Evolutionary conservation across 2,888 invertebrate genomes (phyloP), one percentile per base, ranked within the genome.

Genomic region (Tipula lateralis): DNA sequence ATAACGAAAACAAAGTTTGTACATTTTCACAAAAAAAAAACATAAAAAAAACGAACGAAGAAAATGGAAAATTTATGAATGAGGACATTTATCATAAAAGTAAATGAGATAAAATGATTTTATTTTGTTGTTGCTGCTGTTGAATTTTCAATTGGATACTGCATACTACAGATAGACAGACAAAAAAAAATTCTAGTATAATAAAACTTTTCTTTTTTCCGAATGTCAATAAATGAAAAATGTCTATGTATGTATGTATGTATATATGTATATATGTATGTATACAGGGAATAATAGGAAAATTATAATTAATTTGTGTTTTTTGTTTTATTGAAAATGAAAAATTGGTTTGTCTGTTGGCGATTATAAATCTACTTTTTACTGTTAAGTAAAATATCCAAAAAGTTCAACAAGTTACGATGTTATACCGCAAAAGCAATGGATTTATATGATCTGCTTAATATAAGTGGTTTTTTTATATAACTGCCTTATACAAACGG

Each of bases 41-140:
- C 24, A 66, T 12, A 66, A 66, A 66, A 66, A 50, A 44, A 44
- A 44, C 39, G 66, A n/a, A n/a, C n/a, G 66, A 66, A 24, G 66
- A 66, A 66, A 66, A 66, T 66, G 66, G n/a, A 66, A 66, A 66
- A 66, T 66, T 66, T 66, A 66, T 66, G 66, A 66, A 66, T 66
- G 66, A 66, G 66, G 66, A 66, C 66, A 66, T 66, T 66, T 66
- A 66, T 66, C 66, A 66, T 66, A 24, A 66, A 66, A 66, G 66
- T 66, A 66, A 66, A 66, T 66, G 66, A 66, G 66, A 66, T 66
- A 66, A 66, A 66, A 66, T 66, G 19, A 66, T 66, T 50, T 50
- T 50, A 13, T 32, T 6, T 39, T 39, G 6, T 44, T 50, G 16
- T 16, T 66, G 24, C 16, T 66, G 66, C 2, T 66, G 24, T 66